Evolutionary conservation across 2,113 vertebrate genomes (phyloP).

Genomic region (Rhodinocichla rosea): DNA sequence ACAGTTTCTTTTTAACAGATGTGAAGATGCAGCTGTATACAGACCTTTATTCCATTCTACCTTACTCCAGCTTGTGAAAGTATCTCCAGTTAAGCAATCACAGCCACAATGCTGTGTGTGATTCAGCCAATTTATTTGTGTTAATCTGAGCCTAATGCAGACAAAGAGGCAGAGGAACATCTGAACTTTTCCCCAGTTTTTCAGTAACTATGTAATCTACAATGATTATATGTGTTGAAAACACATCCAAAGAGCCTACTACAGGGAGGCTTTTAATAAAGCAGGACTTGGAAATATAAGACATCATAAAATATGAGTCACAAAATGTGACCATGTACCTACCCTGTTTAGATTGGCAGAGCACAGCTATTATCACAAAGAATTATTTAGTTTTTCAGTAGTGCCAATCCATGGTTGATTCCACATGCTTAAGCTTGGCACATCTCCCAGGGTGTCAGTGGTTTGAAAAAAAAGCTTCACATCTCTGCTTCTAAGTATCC

Average conservation of each 20-base stretch:
- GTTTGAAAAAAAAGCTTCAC: not conserved
- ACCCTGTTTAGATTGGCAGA: not conserved
- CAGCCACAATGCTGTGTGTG: not conserved
- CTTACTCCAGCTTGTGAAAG: not conserved
- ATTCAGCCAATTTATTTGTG: not conserved
- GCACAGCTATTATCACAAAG: not conserved
- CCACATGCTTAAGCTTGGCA: not conserved
- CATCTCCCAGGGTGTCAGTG: not conserved
- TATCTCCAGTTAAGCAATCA: not conserved
- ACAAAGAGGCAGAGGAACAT: not conserved
- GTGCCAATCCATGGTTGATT: not conserved
- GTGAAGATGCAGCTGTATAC: not conserved
- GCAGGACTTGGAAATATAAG: not conserved
- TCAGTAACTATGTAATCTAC: not conserved
- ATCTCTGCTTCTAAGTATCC: not conserved
- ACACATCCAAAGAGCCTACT: not conserved
- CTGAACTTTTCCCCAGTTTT: not conserved
- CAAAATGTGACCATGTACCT: not conserved
- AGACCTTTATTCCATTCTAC: not conserved
- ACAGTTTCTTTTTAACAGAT: not conserved
- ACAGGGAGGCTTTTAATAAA: not conserved
- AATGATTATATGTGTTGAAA: not conserved
- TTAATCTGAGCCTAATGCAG: not conserved
- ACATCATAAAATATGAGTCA: not conserved
- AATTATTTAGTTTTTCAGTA: not conserved